A percentile compares a stretch with the other conserved stretches of the same genome.
These are phyloP conservation scores for Ophion costatus DNA, from an alignment of 2,888 invertebrate genomes.

Conservation along the genomic window DNA sequence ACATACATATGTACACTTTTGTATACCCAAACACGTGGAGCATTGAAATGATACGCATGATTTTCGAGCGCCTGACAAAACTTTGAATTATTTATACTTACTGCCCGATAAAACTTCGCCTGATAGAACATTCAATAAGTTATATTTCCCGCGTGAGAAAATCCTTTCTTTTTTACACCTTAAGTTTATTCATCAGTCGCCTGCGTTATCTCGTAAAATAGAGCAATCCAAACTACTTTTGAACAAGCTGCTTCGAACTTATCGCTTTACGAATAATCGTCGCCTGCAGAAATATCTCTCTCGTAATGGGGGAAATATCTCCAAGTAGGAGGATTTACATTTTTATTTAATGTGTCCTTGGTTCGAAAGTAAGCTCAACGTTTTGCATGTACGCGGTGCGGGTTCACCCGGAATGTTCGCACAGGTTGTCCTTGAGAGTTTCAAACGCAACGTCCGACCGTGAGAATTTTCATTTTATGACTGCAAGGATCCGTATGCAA, in stretches of 20 bases:
- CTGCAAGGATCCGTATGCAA: conserved; percentile 10
- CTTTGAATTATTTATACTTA: conserved; percentile 20
- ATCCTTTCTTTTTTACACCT: too few species aligned
- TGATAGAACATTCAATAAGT: too few species aligned
- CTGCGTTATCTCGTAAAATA: too few species aligned
- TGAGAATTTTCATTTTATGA: conserved; percentile 34
- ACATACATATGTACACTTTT: neutral
- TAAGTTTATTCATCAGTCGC: too few species aligned
- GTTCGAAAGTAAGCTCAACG: conserved; percentile 1
- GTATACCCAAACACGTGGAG: conserved; percentile 3
- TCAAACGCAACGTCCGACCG: conserved; percentile 23
- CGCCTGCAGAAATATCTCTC: neutral
- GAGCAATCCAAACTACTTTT: too few species aligned
- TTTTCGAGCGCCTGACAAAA: conserved; percentile 41
- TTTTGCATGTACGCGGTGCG: conserved; percentile 2
- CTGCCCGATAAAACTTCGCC: neutral
- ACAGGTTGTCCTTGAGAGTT: conserved; percentile 42
- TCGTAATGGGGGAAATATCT: neutral
- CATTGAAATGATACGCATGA: conserved; percentile 47
- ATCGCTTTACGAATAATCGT: neutral
- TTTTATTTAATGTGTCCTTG: neutral
- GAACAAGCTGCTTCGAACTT: too few species aligned
- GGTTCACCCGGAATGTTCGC: too few species aligned
- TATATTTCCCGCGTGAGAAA: too few species aligned
- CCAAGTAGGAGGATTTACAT: conserved; percentile 1